Conservation (phyloP, 2,888 invertebrate genomes). For the Drosophila borealis region DNA sequence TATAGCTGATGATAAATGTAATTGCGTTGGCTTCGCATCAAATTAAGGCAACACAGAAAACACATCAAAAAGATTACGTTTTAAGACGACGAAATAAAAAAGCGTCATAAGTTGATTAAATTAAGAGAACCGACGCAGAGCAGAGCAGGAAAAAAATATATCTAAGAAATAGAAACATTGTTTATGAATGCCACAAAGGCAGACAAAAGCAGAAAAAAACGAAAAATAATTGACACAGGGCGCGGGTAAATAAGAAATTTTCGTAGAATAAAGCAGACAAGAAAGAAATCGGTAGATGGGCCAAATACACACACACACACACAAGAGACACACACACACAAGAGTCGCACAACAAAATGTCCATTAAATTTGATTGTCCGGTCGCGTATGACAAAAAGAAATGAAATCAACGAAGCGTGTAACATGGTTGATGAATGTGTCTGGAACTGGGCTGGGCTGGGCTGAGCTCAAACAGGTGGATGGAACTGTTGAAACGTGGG, state of each 20-base stretch:
- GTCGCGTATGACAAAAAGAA: slow-evolving; percentile 55
- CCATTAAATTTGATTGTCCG: slow-evolving; percentile 59
- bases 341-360: slow-evolving; percentile 22
- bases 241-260: slow-evolving; percentile 34
- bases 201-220: background rate
- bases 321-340: slow-evolving; percentile 15
- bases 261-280: slow-evolving; percentile 25
- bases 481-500: slow-evolving; percentile 58
- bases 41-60: slow-evolving; percentile 41
- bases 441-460: slow-evolving; percentile 18
- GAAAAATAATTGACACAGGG: slow-evolving; percentile 67
- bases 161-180: slow-evolving; percentile 16
- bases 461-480: background rate
- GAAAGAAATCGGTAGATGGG: slow-evolving; percentile 29
- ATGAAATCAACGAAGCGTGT: slow-evolving; percentile 60
- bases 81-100: slow-evolving; percentile 25
- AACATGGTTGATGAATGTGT: slow-evolving; percentile 51
- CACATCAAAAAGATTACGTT: slow-evolving; percentile 68
- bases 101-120: slow-evolving; percentile 66
- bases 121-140: slow-evolving; percentile 31
- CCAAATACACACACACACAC: slow-evolving; percentile 6
- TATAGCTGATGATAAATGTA: slow-evolving; percentile 59
- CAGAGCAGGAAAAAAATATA: background rate
- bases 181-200: slow-evolving; percentile 8
- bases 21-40: slow-evolving; percentile 63